phyloP scores from a whole-genome alignment of 1,140 invertebrate genomes.

The Ceratitis capitata region DNA sequence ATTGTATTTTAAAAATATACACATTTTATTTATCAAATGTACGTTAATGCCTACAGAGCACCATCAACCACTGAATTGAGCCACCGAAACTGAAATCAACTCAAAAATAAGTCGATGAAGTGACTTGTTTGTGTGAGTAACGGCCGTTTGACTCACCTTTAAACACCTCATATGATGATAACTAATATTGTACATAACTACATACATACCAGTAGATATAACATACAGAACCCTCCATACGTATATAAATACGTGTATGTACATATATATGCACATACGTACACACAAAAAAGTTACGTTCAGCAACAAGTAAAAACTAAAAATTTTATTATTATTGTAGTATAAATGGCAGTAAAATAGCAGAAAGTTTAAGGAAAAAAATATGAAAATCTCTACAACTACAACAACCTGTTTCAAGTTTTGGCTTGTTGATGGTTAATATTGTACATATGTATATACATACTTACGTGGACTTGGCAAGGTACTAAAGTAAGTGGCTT shows the following conservation, averaged over 20 bases:
- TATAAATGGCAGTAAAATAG: constrained; percentile 2
- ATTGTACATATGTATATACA: too few species aligned
- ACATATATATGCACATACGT: not conserved
- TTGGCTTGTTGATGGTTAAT: not conserved
- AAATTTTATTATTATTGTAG: not conserved
- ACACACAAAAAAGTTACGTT: too few species aligned
- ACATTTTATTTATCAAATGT: not conserved
- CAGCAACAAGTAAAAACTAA: constrained; percentile 9
- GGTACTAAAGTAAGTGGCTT: too few species aligned
- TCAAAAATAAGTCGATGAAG: not conserved
- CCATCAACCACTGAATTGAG: too few species aligned
- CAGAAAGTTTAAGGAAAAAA: constrained; percentile 9
- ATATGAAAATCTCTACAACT: not conserved
- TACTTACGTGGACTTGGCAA: too few species aligned
- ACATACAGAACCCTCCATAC: not conserved
- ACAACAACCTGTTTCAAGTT: not conserved
- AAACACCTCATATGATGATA: not conserved
- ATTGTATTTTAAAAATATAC: not conserved
- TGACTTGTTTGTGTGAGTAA: not conserved
- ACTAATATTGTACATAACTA: not conserved
- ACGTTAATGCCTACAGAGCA: not conserved
- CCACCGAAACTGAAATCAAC: not conserved
- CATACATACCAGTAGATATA: not conserved
- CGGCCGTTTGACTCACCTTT: not conserved
- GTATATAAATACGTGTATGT: not conserved